Base-by-base conservation (phyloP, 1,140 invertebrate genomes). In the Berghia stephanieae region DNA sequence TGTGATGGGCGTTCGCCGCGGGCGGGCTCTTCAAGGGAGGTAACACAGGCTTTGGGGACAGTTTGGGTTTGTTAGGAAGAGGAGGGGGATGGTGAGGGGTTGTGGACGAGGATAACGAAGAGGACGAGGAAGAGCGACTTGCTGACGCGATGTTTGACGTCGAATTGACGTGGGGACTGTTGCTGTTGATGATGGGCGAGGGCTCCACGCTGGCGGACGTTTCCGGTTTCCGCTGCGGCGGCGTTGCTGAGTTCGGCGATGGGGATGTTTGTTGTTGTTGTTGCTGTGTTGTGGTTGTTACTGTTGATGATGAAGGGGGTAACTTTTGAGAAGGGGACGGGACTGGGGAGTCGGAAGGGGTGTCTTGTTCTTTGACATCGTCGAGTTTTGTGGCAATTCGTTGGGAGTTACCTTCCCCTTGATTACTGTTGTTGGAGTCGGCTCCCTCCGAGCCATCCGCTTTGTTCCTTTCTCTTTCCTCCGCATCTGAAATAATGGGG, bases 381-480 rank as follows among this genome's bases (percentile, higher is more conserved):
- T n/a, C n/a, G n/a, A n/a, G n/a, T n/a, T n/a, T n/a, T n/a, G n/a
- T n/a, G n/a, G n/a, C n/a, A n/a, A n/a, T n/a, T n/a, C n/a, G n/a
- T n/a, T n/a, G n/a, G n/a, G n/a, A n/a, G n/a, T n/a, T n/a, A n/a
- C n/a, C n/a, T n/a, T n/a, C n/a, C n/a, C n/a, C n/a, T n/a, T n/a
- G n/a, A n/a, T n/a, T n/a, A n/a, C n/a, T n/a, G n/a, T n/a, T n/a
- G n/a, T n/a, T n/a, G n/a, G n/a, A n/a, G n/a, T n/a, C n/a, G n/a
- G n/a, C n/a, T n/a, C n/a, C 71, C 38, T 38, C 52, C n/a, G 71
- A 74, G 71, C 49, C 71, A 74, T 55, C 42, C 18, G 71, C 38
- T 74, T 78, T 74, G 76, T 75, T 68, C 63, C n/a, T 78, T 49
- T 83, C 81, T 77, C 80, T 78, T 44, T 81, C 80, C 52, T 83